phyloP scores from a whole-genome alignment of 1,140 invertebrate species.

The Akabosia matsudoensis region DNA sequence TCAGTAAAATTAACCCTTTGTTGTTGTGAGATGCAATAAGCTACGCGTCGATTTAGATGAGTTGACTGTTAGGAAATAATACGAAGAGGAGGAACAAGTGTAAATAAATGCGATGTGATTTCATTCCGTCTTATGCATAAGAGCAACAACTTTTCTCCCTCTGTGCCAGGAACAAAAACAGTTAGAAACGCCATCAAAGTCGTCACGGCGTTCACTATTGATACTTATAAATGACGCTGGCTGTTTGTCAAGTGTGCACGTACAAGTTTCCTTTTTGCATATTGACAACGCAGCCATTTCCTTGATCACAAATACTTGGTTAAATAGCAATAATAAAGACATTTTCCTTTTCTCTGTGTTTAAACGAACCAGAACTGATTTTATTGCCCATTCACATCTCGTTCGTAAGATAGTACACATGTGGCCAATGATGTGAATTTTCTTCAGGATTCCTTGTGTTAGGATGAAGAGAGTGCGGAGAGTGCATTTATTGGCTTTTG shows the following conservation, averaged over 20 bases:
- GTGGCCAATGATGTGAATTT: no score
- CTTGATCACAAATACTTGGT: not conserved
- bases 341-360: not conserved
- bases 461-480: not conserved
- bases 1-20: not conserved
- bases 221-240: no score
- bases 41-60: not conserved
- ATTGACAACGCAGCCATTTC: no score
- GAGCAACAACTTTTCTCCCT: not conserved
- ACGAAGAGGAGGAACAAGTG: no score
- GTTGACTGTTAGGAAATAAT: not conserved
- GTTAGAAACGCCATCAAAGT: not conserved
- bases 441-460: no score
- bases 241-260: no score
- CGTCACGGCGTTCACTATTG: not conserved
- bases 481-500: not conserved
- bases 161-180: not conserved
- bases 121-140: no score
- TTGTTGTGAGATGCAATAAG: not conserved
- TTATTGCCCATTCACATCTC: not conserved
- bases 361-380: slow-evolving; percentile 23
- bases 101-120: no score
- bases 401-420: no score
- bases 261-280: not conserved
- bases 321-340: slow-evolving; percentile 13